phyloP scores from a whole-genome alignment of 1,140 invertebrate species.

The Drosophila subobscura region DNA sequence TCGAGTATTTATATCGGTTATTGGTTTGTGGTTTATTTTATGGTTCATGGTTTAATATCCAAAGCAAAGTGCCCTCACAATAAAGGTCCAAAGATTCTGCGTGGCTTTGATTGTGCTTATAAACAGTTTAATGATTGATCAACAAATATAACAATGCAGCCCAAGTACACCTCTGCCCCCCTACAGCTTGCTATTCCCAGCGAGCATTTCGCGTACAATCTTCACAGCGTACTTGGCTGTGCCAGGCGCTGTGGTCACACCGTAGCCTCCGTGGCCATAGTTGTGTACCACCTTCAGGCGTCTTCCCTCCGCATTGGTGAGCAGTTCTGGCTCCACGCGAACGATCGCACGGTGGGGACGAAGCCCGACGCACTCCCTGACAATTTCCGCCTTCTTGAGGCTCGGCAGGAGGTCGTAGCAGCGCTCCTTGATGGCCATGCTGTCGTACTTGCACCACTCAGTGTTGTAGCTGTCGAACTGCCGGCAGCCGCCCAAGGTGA shows the following conservation, averaged over 20 bases:
- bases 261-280: conserved; percentile 96
- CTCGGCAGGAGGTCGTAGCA: conserved; percentile 89
- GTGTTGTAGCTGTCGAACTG: conserved; percentile 91
- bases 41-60: background rate
- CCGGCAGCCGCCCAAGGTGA: conserved; percentile 92
- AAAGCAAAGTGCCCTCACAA: conserved; percentile 10
- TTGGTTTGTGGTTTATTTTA: conserved; percentile 3
- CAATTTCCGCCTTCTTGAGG: conserved; percentile 87
- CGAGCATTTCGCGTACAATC: conserved; percentile 86
- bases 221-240: conserved; percentile 90
- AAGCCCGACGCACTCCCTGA: conserved; percentile 89
- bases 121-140: conserved; percentile 43
- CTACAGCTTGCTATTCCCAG: conserved; percentile 85
- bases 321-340: conserved; percentile 88
- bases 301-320: conserved; percentile 75
- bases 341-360: conserved; percentile 91
- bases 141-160: conserved; percentile 12
- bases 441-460: conserved; percentile 88
- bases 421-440: conserved; percentile 89
- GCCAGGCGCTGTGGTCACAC: conserved; percentile 93
- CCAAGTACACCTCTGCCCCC: conserved; percentile 1
- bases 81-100: conserved; percentile 33
- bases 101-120: conserved; percentile 1
- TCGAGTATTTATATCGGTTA: background rate
- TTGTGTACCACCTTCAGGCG: conserved; percentile 91